Evolutionary conservation across 2,888 invertebrate species (phyloP), one percentile per base, ranked within the genome.

Genomic region (Geophilus truncorum): DNA sequence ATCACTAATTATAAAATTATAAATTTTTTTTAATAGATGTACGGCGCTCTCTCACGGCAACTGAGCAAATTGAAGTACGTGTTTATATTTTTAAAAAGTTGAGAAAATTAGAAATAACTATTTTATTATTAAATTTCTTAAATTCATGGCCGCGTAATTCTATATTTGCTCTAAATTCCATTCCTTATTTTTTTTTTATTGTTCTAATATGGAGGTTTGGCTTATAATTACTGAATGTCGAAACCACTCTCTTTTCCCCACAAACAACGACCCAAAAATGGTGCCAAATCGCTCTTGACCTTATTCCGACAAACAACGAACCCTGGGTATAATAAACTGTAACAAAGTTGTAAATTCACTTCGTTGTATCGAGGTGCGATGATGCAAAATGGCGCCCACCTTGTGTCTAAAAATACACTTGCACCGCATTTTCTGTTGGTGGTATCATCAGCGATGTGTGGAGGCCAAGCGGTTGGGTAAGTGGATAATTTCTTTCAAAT

Each of bases 21-120:
- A 5, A 34, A 7, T 34, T 34, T 34, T 34, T 34, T 34, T 34
- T 34, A 7, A 7, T 34, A 9, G 5, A 34, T 9, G 36, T 6
- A n/a, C 75, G n/a, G 21, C 75, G 34, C 51, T 81, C 79, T 12
- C 75, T 81, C 18, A 77, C 81, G 21, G 81, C 80, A 9, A 80
- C 80, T 0, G 81, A 81, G 40, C 81, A 81, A 81, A 81, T 81
- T 15, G 80, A 81, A 45, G 81, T 81, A 80, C 78, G 77, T 79
- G 23, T 10, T 15, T 4, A 7, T 7, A 30, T 57, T 57, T 21
- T n/a, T n/a, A n/a, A n/a, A n/a, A n/a, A n/a, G n/a, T n/a, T n/a
- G n/a, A 10, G 23, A 70, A n/a, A 28, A 25, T 4, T n/a, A 12
- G 7, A 23, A 21, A 21, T 7, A 25, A 18, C n/a, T n/a, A 57